These are phyloP conservation scores for Philonicus albiceps DNA, from an alignment of 2,888 invertebrate species.

Conservation along the genomic window DNA sequence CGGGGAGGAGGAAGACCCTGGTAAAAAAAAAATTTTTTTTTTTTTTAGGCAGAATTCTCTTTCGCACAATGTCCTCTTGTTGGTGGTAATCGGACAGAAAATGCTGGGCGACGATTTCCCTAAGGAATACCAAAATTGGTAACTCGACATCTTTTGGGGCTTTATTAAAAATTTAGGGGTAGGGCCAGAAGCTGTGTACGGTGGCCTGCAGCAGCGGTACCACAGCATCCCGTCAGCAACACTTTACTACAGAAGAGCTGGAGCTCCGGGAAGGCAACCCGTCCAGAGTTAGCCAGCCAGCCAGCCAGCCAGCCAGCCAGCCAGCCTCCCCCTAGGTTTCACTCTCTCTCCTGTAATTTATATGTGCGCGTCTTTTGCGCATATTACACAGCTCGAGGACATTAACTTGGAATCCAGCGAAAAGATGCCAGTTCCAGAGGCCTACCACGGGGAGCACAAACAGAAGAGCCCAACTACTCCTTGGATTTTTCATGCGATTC, in stretches of 20 bases:
- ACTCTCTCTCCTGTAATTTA: not conserved
- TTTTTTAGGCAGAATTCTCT: not conserved
- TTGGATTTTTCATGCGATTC: not conserved
- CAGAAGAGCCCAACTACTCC: not conserved
- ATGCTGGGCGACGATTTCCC: not conserved
- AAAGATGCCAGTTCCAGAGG: not conserved
- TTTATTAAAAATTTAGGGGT: not conserved
- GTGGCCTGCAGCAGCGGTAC: not conserved
- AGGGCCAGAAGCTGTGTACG: not conserved
- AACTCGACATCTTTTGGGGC: not conserved
- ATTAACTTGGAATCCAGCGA: not conserved
- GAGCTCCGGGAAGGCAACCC: not conserved
- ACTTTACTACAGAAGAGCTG: not conserved
- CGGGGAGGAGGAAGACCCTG: not conserved
- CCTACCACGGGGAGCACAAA: not conserved
- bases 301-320: no score
- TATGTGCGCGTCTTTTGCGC: not conserved
- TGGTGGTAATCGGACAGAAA: not conserved
- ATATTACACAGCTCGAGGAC: not conserved
- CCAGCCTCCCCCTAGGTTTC: no score
- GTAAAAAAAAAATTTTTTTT: not conserved
- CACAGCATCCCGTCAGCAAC: not conserved
- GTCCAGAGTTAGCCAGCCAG: no score
- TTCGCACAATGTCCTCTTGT: not conserved
- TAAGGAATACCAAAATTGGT: not conserved